These are phyloP conservation scores for Turdus rufiventris DNA, from an alignment of 2,113 vertebrate genomes.

Conservation along the genomic window DNA sequence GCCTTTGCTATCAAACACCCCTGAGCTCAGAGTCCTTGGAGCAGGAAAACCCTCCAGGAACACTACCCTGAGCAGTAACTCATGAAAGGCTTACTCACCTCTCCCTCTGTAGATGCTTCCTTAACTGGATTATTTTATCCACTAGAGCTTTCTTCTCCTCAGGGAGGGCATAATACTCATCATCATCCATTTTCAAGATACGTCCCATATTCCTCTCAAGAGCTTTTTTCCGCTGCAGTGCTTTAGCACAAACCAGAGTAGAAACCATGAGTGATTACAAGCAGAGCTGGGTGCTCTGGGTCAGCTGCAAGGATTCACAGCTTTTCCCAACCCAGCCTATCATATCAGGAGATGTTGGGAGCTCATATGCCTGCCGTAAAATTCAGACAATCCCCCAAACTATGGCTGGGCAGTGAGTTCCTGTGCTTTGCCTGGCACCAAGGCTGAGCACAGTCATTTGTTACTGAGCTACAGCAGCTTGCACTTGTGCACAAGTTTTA, in stretches of 20 bases:
- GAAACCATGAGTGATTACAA: not conserved
- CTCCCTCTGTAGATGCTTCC: no score
- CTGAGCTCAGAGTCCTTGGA: no score
- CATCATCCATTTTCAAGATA: slow-evolving; percentile 78
- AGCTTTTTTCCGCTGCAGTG: slow-evolving; percentile 38
- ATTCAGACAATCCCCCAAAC: not conserved
- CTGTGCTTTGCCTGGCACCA: no score
- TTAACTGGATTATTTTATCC: no score
- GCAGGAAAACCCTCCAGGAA: no score
- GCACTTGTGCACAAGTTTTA: no score
- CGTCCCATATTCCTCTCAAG: slow-evolving; percentile 46
- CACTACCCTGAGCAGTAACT: no score
- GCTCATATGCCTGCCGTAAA: not conserved
- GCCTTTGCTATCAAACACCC: no score
- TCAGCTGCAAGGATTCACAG: not conserved
- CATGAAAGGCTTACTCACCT: no score
- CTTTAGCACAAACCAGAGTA: slow-evolving; percentile 47
- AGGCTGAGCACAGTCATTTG: no score
- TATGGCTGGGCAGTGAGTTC: accelerated
- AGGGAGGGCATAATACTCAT: slow-evolving; percentile 78
- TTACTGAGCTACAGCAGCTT: no score
- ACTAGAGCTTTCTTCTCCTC: no score
- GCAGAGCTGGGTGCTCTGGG: not conserved
- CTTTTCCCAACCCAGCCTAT: not conserved
- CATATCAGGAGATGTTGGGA: not conserved